Evolutionary conservation across 1,140 invertebrate species (phyloP).

Genomic region (Saccostrea echinata): DNA sequence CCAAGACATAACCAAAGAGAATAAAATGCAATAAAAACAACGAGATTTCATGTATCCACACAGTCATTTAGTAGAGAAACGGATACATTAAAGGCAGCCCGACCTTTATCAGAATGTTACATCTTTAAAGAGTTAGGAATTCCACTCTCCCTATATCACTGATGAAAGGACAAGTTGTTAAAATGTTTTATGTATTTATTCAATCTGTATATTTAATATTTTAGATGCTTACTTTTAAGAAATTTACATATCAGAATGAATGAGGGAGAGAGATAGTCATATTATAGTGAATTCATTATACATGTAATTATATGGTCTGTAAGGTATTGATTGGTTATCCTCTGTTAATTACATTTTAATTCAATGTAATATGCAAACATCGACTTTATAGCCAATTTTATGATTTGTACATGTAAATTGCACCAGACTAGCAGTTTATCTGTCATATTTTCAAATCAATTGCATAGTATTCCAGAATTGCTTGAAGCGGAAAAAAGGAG

Average conservation of each 20-base stretch:
- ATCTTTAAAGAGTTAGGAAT: neutral
- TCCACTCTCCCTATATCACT: neutral
- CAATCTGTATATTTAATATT: neutral
- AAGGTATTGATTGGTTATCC: neutral
- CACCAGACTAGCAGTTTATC: neutral
- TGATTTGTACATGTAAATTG: neutral
- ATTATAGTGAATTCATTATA: too few relatives aligned
- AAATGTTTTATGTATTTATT: neutral
- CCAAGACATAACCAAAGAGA: neutral
- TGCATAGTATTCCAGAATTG: too few relatives aligned
- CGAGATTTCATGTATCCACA: neutral
- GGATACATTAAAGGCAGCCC: neutral
- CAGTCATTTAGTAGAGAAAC: neutral
- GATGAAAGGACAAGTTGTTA: neutral
- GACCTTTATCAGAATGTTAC: neutral
- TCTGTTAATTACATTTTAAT: neutral
- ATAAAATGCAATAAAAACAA: slow-evolving; percentile 16
- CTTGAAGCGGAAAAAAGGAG: too few relatives aligned
- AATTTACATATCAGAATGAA: neutral
- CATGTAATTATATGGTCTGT: too few relatives aligned
- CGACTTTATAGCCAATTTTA: neutral
- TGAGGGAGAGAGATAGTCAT: neutral
- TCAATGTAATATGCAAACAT: neutral
- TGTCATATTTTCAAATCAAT: neutral
- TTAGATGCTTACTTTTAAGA: neutral